phyloP scores from a whole-genome alignment of 2,113 vertebrate species.

The Phyllostomus discolor region DNA sequence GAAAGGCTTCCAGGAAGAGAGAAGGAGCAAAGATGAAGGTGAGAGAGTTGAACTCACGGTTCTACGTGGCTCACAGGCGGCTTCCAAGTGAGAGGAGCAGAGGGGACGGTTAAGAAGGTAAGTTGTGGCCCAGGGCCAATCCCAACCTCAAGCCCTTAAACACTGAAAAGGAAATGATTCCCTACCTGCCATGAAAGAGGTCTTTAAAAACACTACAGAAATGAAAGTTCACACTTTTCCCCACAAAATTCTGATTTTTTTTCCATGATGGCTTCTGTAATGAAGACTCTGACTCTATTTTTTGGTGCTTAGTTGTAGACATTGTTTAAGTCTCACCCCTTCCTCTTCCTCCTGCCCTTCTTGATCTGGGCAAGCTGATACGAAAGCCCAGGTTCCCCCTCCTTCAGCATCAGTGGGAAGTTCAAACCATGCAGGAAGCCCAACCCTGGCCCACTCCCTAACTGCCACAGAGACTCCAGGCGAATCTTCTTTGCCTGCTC shows the following conservation, averaged over 20 bases:
- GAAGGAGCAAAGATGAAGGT: background rate
- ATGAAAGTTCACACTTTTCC: background rate
- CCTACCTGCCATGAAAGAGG: background rate
- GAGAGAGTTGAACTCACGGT: no score
- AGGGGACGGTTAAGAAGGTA: background rate
- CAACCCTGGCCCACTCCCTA: fast-evolving
- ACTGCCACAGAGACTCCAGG: background rate
- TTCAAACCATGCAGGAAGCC: background rate
- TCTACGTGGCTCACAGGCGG: background rate
- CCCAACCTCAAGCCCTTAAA: background rate
- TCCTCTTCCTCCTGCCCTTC: background rate
- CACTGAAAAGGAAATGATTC: background rate
- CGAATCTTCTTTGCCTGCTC: background rate
- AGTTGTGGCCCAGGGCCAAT: background rate
- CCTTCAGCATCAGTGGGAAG: background rate
- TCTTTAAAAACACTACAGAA: background rate
- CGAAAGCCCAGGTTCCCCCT: background rate
- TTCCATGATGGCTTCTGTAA: background rate
- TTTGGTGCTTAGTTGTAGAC: background rate
- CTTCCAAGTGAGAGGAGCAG: background rate
- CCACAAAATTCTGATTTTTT: background rate
- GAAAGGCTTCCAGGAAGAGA: background rate
- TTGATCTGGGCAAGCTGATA: background rate
- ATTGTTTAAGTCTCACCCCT: background rate
- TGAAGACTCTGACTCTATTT: background rate